Conservation (phyloP, 2,797 vertebrate genomes). For the Perodicticus potto region DNA sequence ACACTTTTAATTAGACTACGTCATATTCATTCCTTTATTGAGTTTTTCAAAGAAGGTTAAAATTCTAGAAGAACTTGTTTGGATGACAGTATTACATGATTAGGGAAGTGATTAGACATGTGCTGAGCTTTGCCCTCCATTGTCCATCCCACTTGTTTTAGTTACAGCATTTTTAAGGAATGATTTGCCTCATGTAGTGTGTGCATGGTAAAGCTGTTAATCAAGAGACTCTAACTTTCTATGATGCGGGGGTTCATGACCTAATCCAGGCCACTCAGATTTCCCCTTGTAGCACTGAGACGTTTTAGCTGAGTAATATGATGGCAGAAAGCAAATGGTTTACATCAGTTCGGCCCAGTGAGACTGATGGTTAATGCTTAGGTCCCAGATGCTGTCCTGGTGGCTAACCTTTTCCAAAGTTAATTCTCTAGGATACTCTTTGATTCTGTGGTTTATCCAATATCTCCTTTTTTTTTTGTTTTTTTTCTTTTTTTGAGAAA, state of each 20-base stretch:
- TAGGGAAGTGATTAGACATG: background rate
- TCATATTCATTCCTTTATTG: background rate
- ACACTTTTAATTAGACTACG: background rate
- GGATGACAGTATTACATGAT: background rate
- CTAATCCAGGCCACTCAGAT: background rate
- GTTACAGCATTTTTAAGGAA: background rate
- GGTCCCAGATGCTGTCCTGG: background rate
- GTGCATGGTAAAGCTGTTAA: background rate
- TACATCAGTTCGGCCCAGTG: background rate
- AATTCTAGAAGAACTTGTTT: conserved; percentile 36
- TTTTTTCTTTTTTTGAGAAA: no score
- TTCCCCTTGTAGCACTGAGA: background rate
- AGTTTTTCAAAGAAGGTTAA: background rate
- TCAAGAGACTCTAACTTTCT: background rate
- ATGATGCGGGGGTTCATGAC: background rate
- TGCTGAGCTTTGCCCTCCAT: background rate
- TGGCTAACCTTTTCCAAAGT: background rate
- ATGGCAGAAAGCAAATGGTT: background rate
- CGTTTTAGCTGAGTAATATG: conserved; percentile 39
- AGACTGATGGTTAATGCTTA: background rate
- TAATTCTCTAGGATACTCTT: background rate
- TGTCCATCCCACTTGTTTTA: background rate
- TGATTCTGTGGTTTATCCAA: background rate
- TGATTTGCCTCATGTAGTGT: background rate
- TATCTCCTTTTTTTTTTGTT: no score